Conservation (phyloP, 2,113 vertebrate genomes). For the Centropristis striata region DNA sequence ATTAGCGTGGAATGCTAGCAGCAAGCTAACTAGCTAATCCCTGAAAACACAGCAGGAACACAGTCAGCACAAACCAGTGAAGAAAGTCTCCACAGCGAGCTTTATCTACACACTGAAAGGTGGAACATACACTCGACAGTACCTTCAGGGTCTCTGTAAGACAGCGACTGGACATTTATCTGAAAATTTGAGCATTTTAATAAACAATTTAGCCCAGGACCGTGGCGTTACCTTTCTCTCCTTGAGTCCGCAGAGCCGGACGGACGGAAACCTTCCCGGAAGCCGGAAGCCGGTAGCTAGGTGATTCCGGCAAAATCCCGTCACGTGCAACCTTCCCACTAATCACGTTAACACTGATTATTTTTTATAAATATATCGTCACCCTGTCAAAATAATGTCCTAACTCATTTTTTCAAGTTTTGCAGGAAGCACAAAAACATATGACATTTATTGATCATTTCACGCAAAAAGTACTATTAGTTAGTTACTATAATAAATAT, state of each 20-base stretch:
- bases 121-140: neutral
- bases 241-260: constrained; percentile 94
- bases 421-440: too few species aligned
- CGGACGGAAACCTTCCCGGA: constrained; percentile 88
- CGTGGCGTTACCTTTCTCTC: constrained; percentile 87
- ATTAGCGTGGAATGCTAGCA: constrained; percentile 69
- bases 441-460: too few species aligned
- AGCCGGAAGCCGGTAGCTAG: constrained; percentile 88
- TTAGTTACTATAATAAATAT: too few species aligned
- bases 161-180: neutral
- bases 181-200: constrained; percentile 16
- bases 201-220: constrained; percentile 19
- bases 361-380: too few species aligned
- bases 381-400: too few species aligned
- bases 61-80: constrained; percentile 41
- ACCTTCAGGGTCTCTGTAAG: fast-evolving
- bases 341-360: too few species aligned
- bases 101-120: neutral
- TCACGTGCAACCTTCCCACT: constrained; percentile 76
- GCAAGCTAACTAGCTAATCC: constrained; percentile 75
- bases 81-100: constrained; percentile 39
- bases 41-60: constrained; percentile 73
- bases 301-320: constrained; percentile 86
- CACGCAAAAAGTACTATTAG: too few species aligned
- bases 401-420: too few species aligned